A percentile compares a stretch with the other conserved stretches of the same genome.
These are phyloP conservation scores for Prorops nasuta DNA, from an alignment of 1,140 invertebrate species.

Conservation along the genomic window DNA sequence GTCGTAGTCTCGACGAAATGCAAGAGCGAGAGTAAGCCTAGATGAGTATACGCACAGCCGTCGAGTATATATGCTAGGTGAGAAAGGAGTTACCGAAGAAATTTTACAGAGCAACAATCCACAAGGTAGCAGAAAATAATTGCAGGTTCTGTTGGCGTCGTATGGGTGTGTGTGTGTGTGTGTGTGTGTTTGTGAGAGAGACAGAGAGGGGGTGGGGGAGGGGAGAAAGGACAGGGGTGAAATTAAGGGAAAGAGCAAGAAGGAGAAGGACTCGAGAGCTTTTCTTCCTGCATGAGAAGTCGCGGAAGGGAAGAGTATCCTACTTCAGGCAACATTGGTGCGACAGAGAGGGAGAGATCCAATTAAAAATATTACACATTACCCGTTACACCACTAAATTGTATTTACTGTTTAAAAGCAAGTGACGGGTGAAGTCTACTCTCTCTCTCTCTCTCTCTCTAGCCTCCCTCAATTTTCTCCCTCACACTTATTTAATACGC, in stretches of 20 bases:
- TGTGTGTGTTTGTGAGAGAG: no score
- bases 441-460: no score
- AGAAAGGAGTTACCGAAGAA: slow-evolving; percentile 18
- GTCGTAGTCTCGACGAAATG: background rate
- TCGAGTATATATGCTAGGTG: slow-evolving; percentile 9
- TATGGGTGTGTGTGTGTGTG: no score
- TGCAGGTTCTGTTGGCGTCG: slow-evolving; percentile 31
- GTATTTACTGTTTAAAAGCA: slow-evolving; percentile 52
- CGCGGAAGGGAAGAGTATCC: slow-evolving; percentile 1
- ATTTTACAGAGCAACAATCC: slow-evolving; percentile 48
- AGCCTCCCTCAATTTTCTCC: no score
- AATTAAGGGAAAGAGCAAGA: slow-evolving; percentile 1
- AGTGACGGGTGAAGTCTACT: slow-evolving; percentile 25
- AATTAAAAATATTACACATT: slow-evolving; percentile 59
- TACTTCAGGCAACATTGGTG: background rate
- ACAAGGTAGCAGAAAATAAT: slow-evolving; percentile 42
- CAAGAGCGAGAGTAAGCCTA: slow-evolving; percentile 12
- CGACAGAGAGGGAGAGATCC: slow-evolving; percentile 42
- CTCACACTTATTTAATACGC: no score
- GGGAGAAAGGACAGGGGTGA: background rate
- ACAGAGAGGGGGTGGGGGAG: background rate
- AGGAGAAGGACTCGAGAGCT: slow-evolving; percentile 16
- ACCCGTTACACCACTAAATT: slow-evolving; percentile 46
- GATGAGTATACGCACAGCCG: slow-evolving; percentile 4
- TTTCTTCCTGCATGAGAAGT: slow-evolving; percentile 17